Percentiles rank a stretch among this genome's conserved stretches.
These are phyloP conservation scores for Bucorvus abyssinicus DNA, from an alignment of 2,797 vertebrate genomes.

Conservation along the genomic window DNA sequence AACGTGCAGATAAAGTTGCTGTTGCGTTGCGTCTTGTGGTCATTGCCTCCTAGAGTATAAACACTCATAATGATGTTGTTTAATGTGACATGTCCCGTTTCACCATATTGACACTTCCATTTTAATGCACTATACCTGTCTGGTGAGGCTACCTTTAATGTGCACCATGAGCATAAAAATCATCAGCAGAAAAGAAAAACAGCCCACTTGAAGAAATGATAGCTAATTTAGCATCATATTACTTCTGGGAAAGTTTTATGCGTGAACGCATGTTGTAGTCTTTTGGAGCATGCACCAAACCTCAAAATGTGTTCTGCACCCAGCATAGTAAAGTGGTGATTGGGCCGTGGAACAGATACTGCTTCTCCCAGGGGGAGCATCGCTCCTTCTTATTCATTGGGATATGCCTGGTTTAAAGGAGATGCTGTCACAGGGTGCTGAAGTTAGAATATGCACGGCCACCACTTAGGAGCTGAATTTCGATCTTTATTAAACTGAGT, in stretches of 20 bases:
- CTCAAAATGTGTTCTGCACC: not conserved
- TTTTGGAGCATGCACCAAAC: not conserved
- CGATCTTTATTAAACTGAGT: not conserved
- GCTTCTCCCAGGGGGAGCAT: not conserved
- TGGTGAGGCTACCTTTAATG: not conserved
- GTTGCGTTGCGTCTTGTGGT: not conserved
- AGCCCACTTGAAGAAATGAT: constrained; percentile 5
- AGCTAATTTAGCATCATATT: not conserved
- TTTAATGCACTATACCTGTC: constrained; percentile 33
- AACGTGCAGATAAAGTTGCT: not conserved
- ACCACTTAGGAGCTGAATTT: not conserved
- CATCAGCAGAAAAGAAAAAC: constrained; percentile 10
- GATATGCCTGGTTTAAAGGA: not conserved
- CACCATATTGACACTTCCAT: constrained; percentile 34
- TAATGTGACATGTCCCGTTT: constrained; percentile 20
- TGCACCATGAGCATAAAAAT: not conserved
- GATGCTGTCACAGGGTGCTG: not conserved
- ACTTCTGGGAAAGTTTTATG: constrained; percentile 26
- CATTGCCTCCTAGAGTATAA: constrained; percentile 9
- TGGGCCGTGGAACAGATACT: not conserved
- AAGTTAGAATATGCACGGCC: not conserved
- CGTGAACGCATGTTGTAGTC: constrained; percentile 8
- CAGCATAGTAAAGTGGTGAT: not conserved
- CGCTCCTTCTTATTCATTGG: not conserved
- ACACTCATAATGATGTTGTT: constrained; percentile 16